Evolutionary conservation across 2,113 vertebrate species (phyloP).

Genomic region (Anguilla rostrata): DNA sequence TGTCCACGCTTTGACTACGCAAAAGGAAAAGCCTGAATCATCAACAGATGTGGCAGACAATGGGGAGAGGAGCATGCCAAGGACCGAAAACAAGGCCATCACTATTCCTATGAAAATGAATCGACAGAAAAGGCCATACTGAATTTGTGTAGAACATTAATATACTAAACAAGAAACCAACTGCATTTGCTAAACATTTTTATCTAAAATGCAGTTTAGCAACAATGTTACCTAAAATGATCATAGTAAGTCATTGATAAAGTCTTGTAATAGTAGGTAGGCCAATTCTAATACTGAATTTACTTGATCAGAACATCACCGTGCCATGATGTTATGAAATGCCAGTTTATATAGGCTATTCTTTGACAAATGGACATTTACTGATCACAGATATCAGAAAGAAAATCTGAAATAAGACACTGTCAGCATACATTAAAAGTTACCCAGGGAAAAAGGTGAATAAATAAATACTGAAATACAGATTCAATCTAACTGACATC

Average conservation of each 20-base stretch:
- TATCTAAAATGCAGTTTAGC: not conserved
- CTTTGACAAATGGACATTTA: not conserved
- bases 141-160: not conserved
- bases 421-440: too few species aligned
- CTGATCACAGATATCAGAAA: not conserved
- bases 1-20: constrained; percentile 15
- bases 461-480: not conserved
- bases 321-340: too few species aligned
- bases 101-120: too few species aligned
- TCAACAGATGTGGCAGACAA: constrained; percentile 26
- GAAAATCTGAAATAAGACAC: not conserved
- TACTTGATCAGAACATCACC: too few species aligned
- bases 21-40: constrained; percentile 26
- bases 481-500: not conserved
- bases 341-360: too few species aligned
- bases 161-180: too few species aligned
- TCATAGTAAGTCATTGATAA: too few species aligned
- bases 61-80: constrained; percentile 7
- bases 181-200: too few species aligned
- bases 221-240: not conserved
- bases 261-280: not conserved
- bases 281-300: too few species aligned
- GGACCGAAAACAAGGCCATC: not conserved
- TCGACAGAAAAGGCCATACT: too few species aligned
- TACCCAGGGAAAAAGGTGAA: not conserved